These are phyloP conservation scores for Diplodus puntazzo DNA, from an alignment of 2,797 vertebrate genomes.

Conservation along the genomic window DNA sequence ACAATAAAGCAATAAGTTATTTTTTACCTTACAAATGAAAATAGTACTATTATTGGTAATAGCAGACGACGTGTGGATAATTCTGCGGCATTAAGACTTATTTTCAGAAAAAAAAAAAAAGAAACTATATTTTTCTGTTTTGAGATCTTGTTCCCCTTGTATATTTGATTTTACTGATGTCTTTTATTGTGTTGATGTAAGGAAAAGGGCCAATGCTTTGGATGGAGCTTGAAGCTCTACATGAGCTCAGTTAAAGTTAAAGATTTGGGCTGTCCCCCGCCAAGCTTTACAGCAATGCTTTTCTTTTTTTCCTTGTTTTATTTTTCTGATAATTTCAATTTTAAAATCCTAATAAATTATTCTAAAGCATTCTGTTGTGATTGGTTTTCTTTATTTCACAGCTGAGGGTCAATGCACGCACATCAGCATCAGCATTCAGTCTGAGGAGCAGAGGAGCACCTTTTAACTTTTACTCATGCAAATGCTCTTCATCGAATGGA, in stretches of 20 bases:
- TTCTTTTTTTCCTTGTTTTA: slow-evolving; percentile 83
- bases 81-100: slow-evolving; percentile 88
- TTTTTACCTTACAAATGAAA: slow-evolving; percentile 87
- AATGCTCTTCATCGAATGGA: not conserved
- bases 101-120: slow-evolving; percentile 84
- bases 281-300: slow-evolving; percentile 80
- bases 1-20: slow-evolving; percentile 89
- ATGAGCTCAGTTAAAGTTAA: slow-evolving; percentile 74
- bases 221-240: slow-evolving; percentile 69
- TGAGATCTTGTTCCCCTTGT: slow-evolving; percentile 81
- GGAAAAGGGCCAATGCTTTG: slow-evolving; percentile 77
- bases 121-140: slow-evolving; percentile 86
- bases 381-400: not conserved
- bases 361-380: slow-evolving; percentile 88
- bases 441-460: not conserved
- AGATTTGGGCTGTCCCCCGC: slow-evolving; percentile 75
- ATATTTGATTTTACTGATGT: slow-evolving; percentile 78
- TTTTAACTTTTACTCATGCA: not conserved
- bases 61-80: slow-evolving; percentile 79
- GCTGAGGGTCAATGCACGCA: not conserved
- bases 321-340: slow-evolving; percentile 90
- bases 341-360: slow-evolving; percentile 99
- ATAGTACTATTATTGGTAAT: slow-evolving; percentile 84
- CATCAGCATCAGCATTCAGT: not conserved
- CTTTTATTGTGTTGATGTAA: slow-evolving; percentile 79